Evolutionary conservation across 1,140 invertebrate species (phyloP).

Genomic region (Ceratosolen solmsi): DNA sequence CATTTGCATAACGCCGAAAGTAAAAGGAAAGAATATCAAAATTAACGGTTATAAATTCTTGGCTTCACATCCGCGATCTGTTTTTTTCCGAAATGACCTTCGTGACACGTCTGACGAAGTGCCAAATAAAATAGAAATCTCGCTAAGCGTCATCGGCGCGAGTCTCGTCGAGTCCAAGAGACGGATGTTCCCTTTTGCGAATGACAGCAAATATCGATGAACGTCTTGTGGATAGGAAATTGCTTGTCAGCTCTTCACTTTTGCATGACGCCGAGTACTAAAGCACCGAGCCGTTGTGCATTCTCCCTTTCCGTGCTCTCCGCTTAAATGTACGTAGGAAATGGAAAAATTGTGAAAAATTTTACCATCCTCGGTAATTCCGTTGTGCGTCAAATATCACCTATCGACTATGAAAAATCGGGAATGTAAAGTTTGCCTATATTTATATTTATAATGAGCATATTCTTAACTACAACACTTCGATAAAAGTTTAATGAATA

Average conservation of each 20-base stretch:
- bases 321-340: background rate
- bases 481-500: too few relatives aligned
- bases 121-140: constrained; percentile 51
- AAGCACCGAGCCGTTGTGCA: background rate
- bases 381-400: too few relatives aligned
- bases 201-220: constrained; percentile 61
- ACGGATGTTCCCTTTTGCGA: constrained; percentile 42
- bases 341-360: too few relatives aligned
- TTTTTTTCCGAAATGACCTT: constrained; percentile 39
- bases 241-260: constrained; percentile 52
- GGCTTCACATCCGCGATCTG: too few relatives aligned
- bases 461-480: too few relatives aligned
- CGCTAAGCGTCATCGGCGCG: constrained; percentile 35
- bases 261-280: constrained; percentile 44
- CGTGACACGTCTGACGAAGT: constrained; percentile 48
- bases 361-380: too few relatives aligned
- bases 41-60: background rate
- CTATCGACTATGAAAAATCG: too few relatives aligned
- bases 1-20: background rate
- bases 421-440: too few relatives aligned
- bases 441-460: too few relatives aligned
- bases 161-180: constrained; percentile 14
- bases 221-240: constrained; percentile 54
- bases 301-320: background rate
- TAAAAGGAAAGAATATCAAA: background rate